These are phyloP conservation scores for Cladopsammia gracilis DNA, from an alignment of 64 coral and sea anemone species.

Conservation along the genomic window DNA sequence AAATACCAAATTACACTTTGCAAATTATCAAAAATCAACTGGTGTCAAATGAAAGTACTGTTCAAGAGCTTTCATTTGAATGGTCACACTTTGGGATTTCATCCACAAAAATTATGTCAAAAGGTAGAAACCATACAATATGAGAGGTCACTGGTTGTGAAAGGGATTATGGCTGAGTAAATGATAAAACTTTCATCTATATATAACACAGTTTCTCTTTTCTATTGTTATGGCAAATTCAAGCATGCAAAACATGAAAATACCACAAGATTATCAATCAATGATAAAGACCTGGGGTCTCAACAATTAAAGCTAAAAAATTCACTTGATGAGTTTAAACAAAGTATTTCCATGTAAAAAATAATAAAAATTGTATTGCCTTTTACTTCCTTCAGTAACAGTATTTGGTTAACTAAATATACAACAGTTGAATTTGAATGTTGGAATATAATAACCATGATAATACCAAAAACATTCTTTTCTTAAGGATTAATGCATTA, in stretches of 20 bases:
- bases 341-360: neutral
- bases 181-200: neutral
- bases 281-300: neutral
- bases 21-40: too few relatives aligned
- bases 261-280: neutral
- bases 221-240: neutral
- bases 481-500: conserved; percentile 22
- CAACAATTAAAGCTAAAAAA: neutral
- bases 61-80: too few relatives aligned
- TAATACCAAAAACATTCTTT: conserved; percentile 3
- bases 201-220: neutral
- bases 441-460: neutral
- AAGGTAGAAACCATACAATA: too few relatives aligned
- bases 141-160: too few relatives aligned
- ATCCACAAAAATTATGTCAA: too few relatives aligned
- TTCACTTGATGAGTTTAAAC: neutral
- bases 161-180: neutral
- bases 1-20: too few relatives aligned
- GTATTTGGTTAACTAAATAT: conserved; percentile 2
- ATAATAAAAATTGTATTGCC: neutral
- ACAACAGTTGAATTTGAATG: neutral
- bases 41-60: too few relatives aligned
- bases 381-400: neutral
- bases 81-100: too few relatives aligned
- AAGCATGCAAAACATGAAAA: neutral